Evolutionary conservation across 2,113 vertebrate genomes (phyloP).

Genomic region (Rhineura floridana): DNA sequence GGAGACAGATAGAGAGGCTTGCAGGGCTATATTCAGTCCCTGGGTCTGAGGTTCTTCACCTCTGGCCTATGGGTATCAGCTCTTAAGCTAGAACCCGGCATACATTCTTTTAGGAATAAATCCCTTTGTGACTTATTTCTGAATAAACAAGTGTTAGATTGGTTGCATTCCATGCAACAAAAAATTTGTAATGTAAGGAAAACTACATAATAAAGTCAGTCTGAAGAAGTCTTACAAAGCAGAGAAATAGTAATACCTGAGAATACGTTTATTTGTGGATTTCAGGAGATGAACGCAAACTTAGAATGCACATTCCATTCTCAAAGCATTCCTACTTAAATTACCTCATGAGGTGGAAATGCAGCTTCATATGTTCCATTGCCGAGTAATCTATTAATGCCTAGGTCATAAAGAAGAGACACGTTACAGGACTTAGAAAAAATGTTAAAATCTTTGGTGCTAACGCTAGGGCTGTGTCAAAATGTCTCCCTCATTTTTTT

Average conservation of each 20-base stretch:
- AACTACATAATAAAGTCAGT: background rate
- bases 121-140: background rate
- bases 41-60: no score
- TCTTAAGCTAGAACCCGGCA: background rate
- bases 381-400: slow-evolving; percentile 92
- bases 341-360: slow-evolving; percentile 97
- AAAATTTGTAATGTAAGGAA: background rate
- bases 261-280: slow-evolving; percentile 1
- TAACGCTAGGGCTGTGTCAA: no score
- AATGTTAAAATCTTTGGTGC: background rate
- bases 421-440: background rate
- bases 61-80: background rate
- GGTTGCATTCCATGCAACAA: background rate
- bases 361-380: slow-evolving; percentile 96
- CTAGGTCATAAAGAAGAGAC: slow-evolving; percentile 71
- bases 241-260: background rate
- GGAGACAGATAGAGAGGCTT: no score
- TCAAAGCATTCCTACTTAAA: slow-evolving; percentile 25
- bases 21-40: no score
- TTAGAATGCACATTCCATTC: slow-evolving; percentile 9
- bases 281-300: slow-evolving; percentile 1
- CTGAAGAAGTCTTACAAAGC: background rate
- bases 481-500: no score
- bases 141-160: background rate
- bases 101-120: background rate